Base-by-base conservation (phyloP, 2,888 invertebrate species). In the Nomada lathburiana region DNA sequence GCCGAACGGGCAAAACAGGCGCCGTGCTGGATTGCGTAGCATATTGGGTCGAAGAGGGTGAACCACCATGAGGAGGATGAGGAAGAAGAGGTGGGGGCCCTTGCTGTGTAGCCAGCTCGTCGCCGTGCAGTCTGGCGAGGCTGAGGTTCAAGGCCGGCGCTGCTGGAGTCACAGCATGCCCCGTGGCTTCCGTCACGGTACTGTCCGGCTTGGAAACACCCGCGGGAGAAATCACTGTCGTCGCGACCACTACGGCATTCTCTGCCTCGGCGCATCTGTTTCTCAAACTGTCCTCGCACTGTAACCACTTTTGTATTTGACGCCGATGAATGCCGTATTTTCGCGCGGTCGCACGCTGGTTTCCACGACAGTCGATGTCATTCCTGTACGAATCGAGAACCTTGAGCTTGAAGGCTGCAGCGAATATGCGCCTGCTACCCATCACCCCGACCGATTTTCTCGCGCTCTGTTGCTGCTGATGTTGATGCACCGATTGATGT, bases 281-380 rank as follows among this genome's bases (percentile, higher is more conserved):
- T 90, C 97, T 95, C 85, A 98, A 94, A 93, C 96, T 96, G 82
- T 96, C 96, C 94, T 98, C 98, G 91, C 97, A 97, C 94, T 98
- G 98, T 86, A 98, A 94, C 98, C 98, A 98, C 95, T 98, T 98
- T 94, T 98, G 98, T 89, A 98, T 98, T 94, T 98, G 98, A 79
- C 98, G 95, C 77, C 98, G 95, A 94, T 98, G 98, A 86, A 98
- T 98, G 78, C 97, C 97, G 94, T 98, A 98, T 94, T 98, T 98
- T 91, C 98, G 96, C 81, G 98, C 98, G 23, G 98, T 98, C 3
- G 98, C 98, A 71, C 98, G 95, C 94, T 98, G 98, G 94, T 98
- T 98, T 69, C 98, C 98, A 91, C 97, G 97, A 94, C 98, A 98
- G 93, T 98, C 98, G 60, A 96, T 95, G 93, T 98, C 98, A 90